A percentile compares a stretch with the other conserved stretches of the same genome.
These are phyloP conservation scores for Penaeus chinensis DNA, from an alignment of 1,140 invertebrate genomes.

Conservation along the genomic window DNA sequence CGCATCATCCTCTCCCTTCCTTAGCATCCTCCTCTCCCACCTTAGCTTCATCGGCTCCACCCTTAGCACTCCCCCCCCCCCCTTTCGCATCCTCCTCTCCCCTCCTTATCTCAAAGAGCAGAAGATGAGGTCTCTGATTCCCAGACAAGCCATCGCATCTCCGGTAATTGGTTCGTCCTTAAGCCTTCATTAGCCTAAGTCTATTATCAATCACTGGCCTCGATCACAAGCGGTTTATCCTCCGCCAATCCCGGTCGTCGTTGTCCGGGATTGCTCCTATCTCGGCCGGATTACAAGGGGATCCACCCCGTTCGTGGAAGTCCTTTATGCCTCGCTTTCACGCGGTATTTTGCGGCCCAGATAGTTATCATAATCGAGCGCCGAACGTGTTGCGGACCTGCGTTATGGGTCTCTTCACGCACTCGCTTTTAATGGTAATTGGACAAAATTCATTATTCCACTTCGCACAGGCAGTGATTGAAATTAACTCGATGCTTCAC, in stretches of 20 bases:
- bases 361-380: neutral
- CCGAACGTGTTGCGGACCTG: neutral
- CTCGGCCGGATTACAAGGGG: too few relatives aligned
- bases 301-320: too few relatives aligned
- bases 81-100: neutral
- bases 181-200: constrained; percentile 9
- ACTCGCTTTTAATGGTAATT: neutral
- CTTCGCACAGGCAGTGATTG: neutral
- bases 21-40: too few relatives aligned
- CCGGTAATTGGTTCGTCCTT: constrained; percentile 1
- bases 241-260: too few relatives aligned
- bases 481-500: neutral
- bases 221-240: neutral
- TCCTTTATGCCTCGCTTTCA: too few relatives aligned
- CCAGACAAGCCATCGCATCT: constrained; percentile 7
- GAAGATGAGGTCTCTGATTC: neutral
- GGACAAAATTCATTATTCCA: neutral
- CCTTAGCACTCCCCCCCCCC: neutral
- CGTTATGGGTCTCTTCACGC: neutral
- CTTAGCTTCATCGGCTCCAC: too few relatives aligned
- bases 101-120: neutral
- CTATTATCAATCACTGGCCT: neutral
- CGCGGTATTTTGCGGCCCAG: too few relatives aligned
- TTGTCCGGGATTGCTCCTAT: too few relatives aligned
- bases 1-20: too few relatives aligned